Evolutionary conservation across 2,113 vertebrate genomes (phyloP).

Genomic region (Zingel zingel): DNA sequence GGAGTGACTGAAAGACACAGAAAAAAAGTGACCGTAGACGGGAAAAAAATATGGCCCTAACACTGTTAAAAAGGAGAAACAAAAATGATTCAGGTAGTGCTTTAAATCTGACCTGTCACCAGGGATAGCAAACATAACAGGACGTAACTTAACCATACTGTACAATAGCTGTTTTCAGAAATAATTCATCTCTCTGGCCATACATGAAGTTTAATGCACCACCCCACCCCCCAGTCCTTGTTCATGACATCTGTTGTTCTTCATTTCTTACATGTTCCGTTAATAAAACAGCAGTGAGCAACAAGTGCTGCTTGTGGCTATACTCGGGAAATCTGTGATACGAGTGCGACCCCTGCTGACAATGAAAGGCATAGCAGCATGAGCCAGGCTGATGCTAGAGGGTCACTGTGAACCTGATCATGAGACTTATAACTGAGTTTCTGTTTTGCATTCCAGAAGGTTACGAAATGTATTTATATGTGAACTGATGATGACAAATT

Average conservation of each 20-base stretch:
- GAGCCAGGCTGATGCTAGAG: background rate
- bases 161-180: background rate
- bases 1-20: background rate
- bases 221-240: accelerated
- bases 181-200: background rate
- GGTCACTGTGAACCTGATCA: background rate
- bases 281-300: background rate
- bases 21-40: background rate
- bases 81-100: background rate
- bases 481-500: no score
- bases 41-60: background rate
- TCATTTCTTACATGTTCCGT: background rate
- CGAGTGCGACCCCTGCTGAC: constrained; percentile 36
- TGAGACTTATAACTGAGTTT: no score
- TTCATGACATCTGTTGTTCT: no score
- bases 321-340: background rate
- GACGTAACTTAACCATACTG: background rate
- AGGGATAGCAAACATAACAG: background rate
- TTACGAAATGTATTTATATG: no score
- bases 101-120: background rate
- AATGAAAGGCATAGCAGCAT: background rate
- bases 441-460: no score
- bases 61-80: background rate
- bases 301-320: no score
- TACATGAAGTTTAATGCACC: background rate